A percentile compares a stretch with the other conserved stretches of the same genome.
Evolutionary conservation across 1,140 invertebrate genomes (phyloP).

Genomic region (Drosophila pseudoananassae): DNA sequence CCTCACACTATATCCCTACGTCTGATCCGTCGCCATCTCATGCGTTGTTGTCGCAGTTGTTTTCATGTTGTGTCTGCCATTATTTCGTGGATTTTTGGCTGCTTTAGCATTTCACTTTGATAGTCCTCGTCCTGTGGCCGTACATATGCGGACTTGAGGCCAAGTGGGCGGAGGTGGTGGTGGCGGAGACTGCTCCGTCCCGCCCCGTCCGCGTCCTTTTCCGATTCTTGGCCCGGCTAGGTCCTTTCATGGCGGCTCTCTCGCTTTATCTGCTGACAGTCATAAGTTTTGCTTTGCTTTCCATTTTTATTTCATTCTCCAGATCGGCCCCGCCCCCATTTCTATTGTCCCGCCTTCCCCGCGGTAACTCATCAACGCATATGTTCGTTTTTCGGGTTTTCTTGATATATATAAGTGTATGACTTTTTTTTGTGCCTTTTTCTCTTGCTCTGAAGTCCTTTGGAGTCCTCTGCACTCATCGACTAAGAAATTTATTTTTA

Average conservation of each 20-base stretch:
- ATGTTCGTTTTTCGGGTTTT: slow-evolving; percentile 53
- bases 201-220: not conserved
- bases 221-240: not conserved
- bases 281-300: slow-evolving; percentile 82
- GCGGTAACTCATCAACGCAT: slow-evolving; percentile 78
- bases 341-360: not conserved
- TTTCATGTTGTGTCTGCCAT: slow-evolving; percentile 79
- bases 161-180: not conserved
- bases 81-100: slow-evolving; percentile 82
- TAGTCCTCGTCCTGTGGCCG: slow-evolving; percentile 43
- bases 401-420: not conserved
- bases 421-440: slow-evolving; percentile 13
- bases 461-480: slow-evolving; percentile 16
- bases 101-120: slow-evolving; percentile 83
- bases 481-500: slow-evolving; percentile 77
- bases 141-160: not conserved
- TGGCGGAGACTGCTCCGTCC: too few species aligned
- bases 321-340: slow-evolving; percentile 22
- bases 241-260: slow-evolving; percentile 59
- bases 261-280: slow-evolving; percentile 79
- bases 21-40: slow-evolving; percentile 25
- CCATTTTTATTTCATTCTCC: slow-evolving; percentile 78
- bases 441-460: slow-evolving; percentile 1
- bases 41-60: slow-evolving; percentile 76
- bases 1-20: not conserved